Conservation (phyloP, 2,888 invertebrate genomes). For the Ferrisia virgata region DNA sequence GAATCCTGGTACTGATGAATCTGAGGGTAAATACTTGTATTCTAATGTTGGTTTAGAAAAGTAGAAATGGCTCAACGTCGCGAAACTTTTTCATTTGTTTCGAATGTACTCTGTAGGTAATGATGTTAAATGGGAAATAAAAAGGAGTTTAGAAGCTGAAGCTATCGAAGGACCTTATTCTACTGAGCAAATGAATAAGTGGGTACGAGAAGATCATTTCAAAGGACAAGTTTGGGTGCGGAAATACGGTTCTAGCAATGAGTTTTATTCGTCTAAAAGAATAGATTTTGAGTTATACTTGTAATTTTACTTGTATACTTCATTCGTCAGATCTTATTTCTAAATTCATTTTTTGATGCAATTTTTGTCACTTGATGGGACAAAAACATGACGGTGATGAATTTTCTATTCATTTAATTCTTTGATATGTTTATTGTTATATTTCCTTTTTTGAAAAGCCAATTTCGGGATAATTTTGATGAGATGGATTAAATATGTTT, state of each 20-base stretch:
- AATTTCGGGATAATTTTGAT: too few species aligned
- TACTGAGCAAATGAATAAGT: slow-evolving; percentile 84
- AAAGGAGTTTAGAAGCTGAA: slow-evolving; percentile 74
- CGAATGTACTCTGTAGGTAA: neutral
- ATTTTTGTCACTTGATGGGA: too few species aligned
- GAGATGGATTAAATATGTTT: too few species aligned
- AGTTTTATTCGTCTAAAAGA: slow-evolving; percentile 82
- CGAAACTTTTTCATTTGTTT: neutral
- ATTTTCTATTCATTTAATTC: too few species aligned
- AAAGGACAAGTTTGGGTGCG: slow-evolving; percentile 82
- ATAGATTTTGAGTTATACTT: slow-evolving; percentile 92
- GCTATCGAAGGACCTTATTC: slow-evolving; percentile 81
- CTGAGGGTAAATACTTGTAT: neutral
- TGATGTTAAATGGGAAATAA: slow-evolving; percentile 81
- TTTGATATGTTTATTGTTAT: too few species aligned
- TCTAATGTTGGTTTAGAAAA: neutral
- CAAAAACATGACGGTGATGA: too few species aligned
- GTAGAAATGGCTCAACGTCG: neutral
- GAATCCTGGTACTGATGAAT: neutral
- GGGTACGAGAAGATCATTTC: slow-evolving; percentile 82
- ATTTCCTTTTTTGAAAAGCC: too few species aligned
- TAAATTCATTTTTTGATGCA: too few species aligned
- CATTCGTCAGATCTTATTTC: neutral
- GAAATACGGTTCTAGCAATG: slow-evolving; percentile 67
- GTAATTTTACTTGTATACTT: slow-evolving; percentile 54